These are phyloP conservation scores for Kuschelorhynchus macadamiae DNA, from an alignment of 2,888 invertebrate genomes.

Conservation along the genomic window DNA sequence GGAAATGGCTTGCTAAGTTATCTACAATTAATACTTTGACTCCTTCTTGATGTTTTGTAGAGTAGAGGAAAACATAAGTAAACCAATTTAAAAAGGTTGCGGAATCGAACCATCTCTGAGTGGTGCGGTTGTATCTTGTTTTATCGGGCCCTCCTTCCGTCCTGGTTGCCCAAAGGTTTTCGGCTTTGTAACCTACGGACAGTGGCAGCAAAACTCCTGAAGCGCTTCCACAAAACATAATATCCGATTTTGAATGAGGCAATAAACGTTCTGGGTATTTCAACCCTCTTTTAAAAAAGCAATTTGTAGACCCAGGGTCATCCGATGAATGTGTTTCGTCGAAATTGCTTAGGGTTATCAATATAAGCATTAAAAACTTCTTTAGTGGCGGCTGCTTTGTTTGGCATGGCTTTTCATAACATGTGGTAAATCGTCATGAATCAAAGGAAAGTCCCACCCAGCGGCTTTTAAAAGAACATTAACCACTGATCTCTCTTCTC, in stretches of 20 bases:
- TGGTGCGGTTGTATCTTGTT: conserved; percentile 12
- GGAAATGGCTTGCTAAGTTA: too few species aligned
- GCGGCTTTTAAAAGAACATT: conserved; percentile 3
- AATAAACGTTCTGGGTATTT: conserved; percentile 21
- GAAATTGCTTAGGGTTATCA: conserved; percentile 46
- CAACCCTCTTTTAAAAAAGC: conserved; percentile 38
- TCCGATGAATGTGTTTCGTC: not conserved
- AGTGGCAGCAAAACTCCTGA: conserved; percentile 60
- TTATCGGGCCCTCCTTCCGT: not conserved
- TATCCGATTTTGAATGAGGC: conserved; percentile 46
- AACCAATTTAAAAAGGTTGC: conserved; percentile 48
- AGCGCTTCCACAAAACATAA: conserved; percentile 63
- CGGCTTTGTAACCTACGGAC: conserved; percentile 57
- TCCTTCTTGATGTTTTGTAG: conserved; percentile 35
- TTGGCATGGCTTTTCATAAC: conserved; percentile 4
- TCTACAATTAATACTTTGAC: conserved; percentile 43
- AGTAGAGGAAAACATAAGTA: conserved; percentile 37
- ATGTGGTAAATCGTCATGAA: conserved; percentile 1
- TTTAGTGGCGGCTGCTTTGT: conserved; percentile 33
- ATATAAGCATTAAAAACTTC: conserved; percentile 52
- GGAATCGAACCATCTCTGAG: conserved; percentile 27
- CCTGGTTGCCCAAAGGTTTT: too few species aligned
- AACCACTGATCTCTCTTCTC: conserved; percentile 5
- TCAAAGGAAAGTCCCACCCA: not conserved
- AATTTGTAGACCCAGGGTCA: conserved; percentile 29